These are phyloP conservation scores for Apocheima hispidaria DNA, from an alignment of 2,888 invertebrate species.

Conservation along the genomic window DNA sequence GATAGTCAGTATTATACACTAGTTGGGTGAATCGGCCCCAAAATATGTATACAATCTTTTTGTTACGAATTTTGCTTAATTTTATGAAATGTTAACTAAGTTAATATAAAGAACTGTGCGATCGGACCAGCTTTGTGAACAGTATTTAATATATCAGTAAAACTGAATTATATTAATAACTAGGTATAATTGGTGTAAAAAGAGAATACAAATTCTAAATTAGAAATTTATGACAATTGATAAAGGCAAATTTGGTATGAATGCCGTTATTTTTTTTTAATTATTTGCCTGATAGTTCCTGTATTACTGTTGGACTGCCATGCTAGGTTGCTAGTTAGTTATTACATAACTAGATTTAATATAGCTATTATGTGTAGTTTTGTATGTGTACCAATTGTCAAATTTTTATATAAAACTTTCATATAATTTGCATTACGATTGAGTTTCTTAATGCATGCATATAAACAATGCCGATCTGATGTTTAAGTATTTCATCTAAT, in stretches of 20 bases:
- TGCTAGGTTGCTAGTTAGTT: constrained; percentile 45
- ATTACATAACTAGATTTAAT: constrained; percentile 29
- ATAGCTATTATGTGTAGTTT: constrained; percentile 30
- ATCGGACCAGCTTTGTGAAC: constrained; percentile 77
- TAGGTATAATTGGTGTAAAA: constrained; percentile 57
- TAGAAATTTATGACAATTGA: constrained; percentile 56
- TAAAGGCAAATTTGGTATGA: constrained; percentile 29
- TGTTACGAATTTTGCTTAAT: constrained; percentile 71
- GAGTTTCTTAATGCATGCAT: constrained; percentile 44
- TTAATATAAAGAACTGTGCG: constrained; percentile 49
- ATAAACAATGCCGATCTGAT: constrained; percentile 58
- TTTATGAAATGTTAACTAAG: constrained; percentile 69
- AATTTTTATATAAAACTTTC: constrained; percentile 27
- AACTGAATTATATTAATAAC: constrained; percentile 66
- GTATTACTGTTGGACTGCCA: constrained; percentile 48
- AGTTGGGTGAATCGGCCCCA: constrained; percentile 32
- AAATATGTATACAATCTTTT: constrained; percentile 48
- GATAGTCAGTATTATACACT: constrained; percentile 49
- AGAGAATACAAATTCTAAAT: constrained; percentile 58
- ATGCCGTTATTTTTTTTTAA: constrained; percentile 22
- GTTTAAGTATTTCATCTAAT: constrained; percentile 52
- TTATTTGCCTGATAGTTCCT: constrained; percentile 59
- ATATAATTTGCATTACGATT: constrained; percentile 34
- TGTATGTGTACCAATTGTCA: constrained; percentile 37
- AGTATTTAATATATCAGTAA: constrained; percentile 67